Evolutionary conservation across 1,140 invertebrate species (phyloP).

Genomic region (Luehdorfia chinensis): DNA sequence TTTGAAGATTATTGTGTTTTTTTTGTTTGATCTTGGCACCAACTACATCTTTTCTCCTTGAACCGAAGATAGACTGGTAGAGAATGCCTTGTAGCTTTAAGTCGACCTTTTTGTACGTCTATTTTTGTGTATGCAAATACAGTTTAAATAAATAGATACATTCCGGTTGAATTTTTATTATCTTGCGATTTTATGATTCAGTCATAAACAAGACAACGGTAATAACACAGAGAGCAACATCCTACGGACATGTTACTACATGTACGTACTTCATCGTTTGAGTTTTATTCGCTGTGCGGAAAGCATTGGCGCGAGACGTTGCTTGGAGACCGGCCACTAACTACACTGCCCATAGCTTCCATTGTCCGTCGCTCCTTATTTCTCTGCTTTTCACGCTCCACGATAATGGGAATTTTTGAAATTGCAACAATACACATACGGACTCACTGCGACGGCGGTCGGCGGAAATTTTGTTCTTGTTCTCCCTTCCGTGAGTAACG

Average conservation of each 20-base stretch:
- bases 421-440: conserved; percentile 67
- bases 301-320: conserved; percentile 5
- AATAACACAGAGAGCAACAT: conserved; percentile 3
- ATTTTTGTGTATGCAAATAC: too few species aligned
- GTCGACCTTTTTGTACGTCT: too few species aligned
- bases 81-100: too few species aligned
- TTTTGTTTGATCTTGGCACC: too few species aligned
- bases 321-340: conserved; percentile 6
- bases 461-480: conserved; percentile 54
- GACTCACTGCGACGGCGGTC: conserved; percentile 39
- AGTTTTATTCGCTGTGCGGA: not conserved
- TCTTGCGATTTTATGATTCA: conserved; percentile 3
- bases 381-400: conserved; percentile 36
- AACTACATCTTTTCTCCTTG: too few species aligned
- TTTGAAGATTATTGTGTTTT: too few species aligned
- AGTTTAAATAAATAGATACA: too few species aligned
- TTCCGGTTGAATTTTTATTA: too few species aligned
- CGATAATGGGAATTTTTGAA: conserved; percentile 64
- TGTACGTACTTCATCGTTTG: not conserved
- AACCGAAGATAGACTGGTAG: too few species aligned
- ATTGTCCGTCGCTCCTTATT: conserved; percentile 56
- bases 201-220: conserved; percentile 9
- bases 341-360: conserved; percentile 6
- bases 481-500: conserved; percentile 37
- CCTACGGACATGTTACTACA: not conserved